phyloP scores from a whole-genome alignment of 2,113 vertebrate species.

The Psammodynastes pulverulentus region DNA sequence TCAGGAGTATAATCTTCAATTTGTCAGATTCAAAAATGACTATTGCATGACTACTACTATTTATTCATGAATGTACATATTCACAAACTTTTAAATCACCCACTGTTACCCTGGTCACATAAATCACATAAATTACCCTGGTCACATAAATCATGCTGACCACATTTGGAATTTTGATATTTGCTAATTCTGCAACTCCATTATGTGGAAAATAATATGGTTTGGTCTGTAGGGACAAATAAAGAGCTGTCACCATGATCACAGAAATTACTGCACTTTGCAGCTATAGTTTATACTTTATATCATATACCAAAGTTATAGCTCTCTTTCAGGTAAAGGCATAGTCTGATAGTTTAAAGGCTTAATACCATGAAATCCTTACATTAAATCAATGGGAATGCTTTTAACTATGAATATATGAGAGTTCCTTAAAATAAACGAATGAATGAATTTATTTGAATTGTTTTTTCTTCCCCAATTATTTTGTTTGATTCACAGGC shows the following conservation, averaged over 20 bases:
- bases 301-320: neutral
- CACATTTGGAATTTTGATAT: neutral
- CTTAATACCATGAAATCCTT: neutral
- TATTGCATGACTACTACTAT: neutral
- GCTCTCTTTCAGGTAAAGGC: neutral
- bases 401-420: neutral
- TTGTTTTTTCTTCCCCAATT: neutral
- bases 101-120: too few relatives aligned
- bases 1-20: neutral
- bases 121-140: too few relatives aligned
- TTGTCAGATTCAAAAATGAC: neutral
- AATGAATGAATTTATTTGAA: neutral
- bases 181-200: neutral
- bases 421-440: neutral
- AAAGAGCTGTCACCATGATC: neutral
- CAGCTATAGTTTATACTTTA: neutral
- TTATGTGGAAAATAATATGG: neutral
- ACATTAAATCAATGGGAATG: neutral
- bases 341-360: neutral
- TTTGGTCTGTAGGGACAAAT: too few relatives aligned
- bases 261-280: neutral
- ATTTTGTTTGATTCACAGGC: neutral
- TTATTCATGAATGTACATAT: neutral
- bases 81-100: neutral
- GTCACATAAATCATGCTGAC: neutral